A percentile compares a stretch with the other conserved stretches of the same genome.
Conservation (phyloP, 2,888 invertebrate species). For the Magallana nippona region DNA sequence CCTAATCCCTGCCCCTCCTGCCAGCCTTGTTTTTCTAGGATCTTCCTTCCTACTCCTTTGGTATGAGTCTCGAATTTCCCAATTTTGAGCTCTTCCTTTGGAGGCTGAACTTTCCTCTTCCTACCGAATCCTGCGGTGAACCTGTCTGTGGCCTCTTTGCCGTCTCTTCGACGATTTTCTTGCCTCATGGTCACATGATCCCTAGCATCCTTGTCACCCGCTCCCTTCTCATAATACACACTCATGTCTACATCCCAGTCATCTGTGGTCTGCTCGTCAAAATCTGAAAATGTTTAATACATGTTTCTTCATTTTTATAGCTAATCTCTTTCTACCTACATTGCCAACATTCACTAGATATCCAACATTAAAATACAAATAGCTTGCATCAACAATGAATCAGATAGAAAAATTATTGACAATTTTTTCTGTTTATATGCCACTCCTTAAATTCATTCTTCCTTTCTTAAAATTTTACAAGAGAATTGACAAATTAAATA, state of each 20-base stretch:
- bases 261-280: slow-evolving; percentile 83
- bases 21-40: slow-evolving; percentile 82
- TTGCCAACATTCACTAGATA: no score
- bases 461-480: no score
- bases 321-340: no score
- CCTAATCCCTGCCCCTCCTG: slow-evolving; percentile 82
- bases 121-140: slow-evolving; percentile 63
- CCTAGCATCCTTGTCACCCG: slow-evolving; percentile 81
- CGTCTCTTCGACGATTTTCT: slow-evolving; percentile 71
- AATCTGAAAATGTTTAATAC: slow-evolving; percentile 72
- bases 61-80: slow-evolving; percentile 81
- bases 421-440: no score
- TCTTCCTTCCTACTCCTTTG: slow-evolving; percentile 80
- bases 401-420: no score
- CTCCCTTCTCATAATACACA: slow-evolving; percentile 81
- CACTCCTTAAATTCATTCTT: no score
- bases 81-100: slow-evolving; percentile 58
- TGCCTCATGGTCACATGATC: slow-evolving; percentile 81
- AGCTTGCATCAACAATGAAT: no score
- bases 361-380: no score
- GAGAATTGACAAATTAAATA: no score
- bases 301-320: no score
- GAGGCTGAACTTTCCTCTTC: slow-evolving; percentile 45
- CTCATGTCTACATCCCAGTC: slow-evolving; percentile 84
- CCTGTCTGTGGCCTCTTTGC: slow-evolving; percentile 67